Conservation (phyloP, 2,797 vertebrate genomes). For the Acipenser oxyrinchus region DNA sequence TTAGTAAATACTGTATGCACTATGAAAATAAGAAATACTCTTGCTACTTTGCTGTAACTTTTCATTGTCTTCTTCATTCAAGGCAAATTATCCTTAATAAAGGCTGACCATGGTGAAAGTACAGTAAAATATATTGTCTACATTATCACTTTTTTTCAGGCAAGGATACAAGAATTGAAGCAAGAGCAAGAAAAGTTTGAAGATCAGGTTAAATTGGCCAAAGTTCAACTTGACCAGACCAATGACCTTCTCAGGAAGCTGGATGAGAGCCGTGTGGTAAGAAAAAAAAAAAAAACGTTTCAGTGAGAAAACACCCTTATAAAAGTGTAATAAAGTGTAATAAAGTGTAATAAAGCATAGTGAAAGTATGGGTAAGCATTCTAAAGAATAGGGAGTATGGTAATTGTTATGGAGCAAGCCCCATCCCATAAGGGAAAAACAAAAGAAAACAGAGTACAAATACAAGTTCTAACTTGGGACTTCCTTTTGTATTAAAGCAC, state of each 20-base stretch:
- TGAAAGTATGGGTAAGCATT: too few relatives aligned
- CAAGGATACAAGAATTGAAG: constrained; percentile 54
- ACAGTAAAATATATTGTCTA: not conserved
- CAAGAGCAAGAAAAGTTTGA: constrained; percentile 55
- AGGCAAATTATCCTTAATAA: not conserved
- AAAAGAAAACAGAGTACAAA: too few relatives aligned
- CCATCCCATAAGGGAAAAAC: too few relatives aligned
- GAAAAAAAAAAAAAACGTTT: not conserved
- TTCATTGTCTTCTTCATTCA: not conserved
- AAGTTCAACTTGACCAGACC: constrained; percentile 62
- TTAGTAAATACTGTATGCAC: too few relatives aligned
- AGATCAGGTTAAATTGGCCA: constrained; percentile 55
- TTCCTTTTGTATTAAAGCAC: too few relatives aligned
- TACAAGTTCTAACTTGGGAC: too few relatives aligned
- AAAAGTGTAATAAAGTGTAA: too few relatives aligned
- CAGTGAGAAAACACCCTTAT: too few relatives aligned
- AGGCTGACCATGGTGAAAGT: too few relatives aligned
- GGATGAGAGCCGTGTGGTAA: constrained; percentile 73
- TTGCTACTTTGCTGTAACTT: not conserved
- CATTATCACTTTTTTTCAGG: constrained; percentile 46
- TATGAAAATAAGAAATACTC: not conserved
- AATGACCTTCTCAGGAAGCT: constrained; percentile 54
- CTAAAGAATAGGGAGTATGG: too few relatives aligned
- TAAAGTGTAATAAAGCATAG: too few relatives aligned
- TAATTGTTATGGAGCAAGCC: too few relatives aligned